Evolutionary conservation across 2,797 vertebrate species (phyloP).

Genomic region (Poecilia wingei): DNA sequence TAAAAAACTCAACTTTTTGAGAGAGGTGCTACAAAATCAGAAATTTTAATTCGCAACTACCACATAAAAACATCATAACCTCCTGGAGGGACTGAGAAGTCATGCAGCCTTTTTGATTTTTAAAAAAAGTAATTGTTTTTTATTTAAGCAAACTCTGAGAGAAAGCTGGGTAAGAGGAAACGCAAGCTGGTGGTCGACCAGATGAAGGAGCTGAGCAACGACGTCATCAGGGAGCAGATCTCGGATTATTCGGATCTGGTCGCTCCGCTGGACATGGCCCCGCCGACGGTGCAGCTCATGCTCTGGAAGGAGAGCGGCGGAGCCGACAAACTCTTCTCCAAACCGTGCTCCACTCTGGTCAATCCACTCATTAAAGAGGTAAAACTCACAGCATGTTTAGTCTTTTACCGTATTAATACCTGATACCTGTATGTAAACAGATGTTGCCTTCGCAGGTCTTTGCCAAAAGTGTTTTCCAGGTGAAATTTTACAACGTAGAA

Average conservation of each 20-base stretch:
- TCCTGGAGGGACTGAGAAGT: background rate
- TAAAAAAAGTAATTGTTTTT: background rate
- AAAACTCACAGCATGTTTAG: background rate
- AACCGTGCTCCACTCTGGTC: conserved; percentile 56
- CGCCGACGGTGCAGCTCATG: conserved; percentile 77
- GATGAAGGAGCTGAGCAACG: conserved; percentile 71
- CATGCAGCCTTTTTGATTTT: background rate
- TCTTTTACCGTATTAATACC: background rate
- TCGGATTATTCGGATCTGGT: conserved; percentile 72
- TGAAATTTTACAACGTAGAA: conserved; percentile 7
- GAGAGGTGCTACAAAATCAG: too few species aligned
- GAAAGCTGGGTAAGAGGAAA: conserved; percentile 68
- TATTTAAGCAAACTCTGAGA: conserved; percentile 60
- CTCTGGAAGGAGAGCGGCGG: conserved; percentile 77
- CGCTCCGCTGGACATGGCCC: conserved; percentile 70
- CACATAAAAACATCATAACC: too few species aligned
- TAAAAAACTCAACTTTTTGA: too few species aligned
- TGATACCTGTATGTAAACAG: background rate
- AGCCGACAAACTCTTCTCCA: conserved; percentile 67
- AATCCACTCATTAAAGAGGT: conserved; percentile 73
- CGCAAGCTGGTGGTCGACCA: conserved; percentile 78
- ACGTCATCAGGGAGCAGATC: conserved; percentile 73
- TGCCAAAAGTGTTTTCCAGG: conserved; percentile 40
- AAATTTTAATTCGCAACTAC: too few species aligned
- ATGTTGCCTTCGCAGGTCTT: conserved; percentile 60